These are phyloP conservation scores for Telmatochromis sp. DNA, from an alignment of 2,113 vertebrate species.

Conservation along the genomic window DNA sequence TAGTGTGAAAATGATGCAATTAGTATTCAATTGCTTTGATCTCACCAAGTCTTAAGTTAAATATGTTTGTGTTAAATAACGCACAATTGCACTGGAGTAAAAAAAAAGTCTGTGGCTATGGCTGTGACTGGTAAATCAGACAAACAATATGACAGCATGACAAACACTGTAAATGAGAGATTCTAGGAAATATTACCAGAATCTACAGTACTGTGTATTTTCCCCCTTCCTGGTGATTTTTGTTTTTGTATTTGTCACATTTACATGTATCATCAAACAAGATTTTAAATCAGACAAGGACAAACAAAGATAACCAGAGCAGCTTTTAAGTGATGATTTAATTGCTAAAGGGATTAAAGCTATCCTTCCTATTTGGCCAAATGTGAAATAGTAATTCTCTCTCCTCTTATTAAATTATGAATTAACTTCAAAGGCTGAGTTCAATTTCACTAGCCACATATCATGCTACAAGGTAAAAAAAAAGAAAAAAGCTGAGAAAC, in stretches of 20 bases:
- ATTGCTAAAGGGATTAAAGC: neutral
- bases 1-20: neutral
- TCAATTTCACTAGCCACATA: neutral
- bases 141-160: neutral
- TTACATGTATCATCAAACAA: neutral
- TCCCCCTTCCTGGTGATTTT: neutral
- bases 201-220: neutral
- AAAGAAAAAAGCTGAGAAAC: neutral
- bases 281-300: neutral
- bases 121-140: neutral
- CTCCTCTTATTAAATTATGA: neutral
- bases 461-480: neutral
- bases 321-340: neutral
- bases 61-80: neutral
- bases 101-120: neutral
- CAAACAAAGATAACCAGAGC: neutral
- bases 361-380: neutral
- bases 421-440: neutral
- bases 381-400: neutral
- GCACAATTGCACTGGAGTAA: neutral
- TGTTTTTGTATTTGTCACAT: neutral
- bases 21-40: neutral
- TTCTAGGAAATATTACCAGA: neutral
- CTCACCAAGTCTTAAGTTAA: neutral
- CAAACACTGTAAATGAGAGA: neutral